A percentile compares a stretch with the other conserved stretches of the same genome.
phyloP scores from a whole-genome alignment of 2,113 vertebrate genomes.

The Miniopterus natalensis region DNA sequence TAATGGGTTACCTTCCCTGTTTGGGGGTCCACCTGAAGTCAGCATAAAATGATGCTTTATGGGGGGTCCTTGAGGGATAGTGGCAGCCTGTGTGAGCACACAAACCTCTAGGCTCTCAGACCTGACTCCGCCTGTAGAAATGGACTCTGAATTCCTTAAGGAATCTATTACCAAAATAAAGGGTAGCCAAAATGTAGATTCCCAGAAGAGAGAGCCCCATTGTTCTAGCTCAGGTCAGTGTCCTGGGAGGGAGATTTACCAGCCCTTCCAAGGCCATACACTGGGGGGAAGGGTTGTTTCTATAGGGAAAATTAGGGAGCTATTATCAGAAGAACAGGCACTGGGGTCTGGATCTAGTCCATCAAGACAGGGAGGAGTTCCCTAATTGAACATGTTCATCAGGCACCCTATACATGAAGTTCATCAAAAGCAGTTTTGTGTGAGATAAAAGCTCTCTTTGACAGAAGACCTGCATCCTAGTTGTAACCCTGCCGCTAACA shows the following conservation, averaged over 20 bases:
- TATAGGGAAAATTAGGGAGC: not conserved
- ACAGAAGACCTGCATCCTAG: not conserved
- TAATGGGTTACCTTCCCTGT: no score
- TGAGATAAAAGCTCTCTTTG: not conserved
- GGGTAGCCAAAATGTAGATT: not conserved
- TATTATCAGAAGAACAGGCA: not conserved
- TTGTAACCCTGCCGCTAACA: not conserved
- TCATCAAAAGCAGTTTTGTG: not conserved
- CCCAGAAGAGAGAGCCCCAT: not conserved
- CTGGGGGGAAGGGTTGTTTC: not conserved
- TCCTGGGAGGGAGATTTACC: not conserved
- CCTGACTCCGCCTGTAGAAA: not conserved
- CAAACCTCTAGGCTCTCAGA: not conserved
- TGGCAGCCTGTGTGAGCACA: not conserved
- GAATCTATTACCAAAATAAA: not conserved
- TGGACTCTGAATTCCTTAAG: not conserved
- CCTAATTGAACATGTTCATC: not conserved
- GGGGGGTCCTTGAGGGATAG: not conserved
- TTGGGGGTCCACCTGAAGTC: not conserved
- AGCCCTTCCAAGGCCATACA: not conserved
- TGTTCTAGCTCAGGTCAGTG: not conserved
- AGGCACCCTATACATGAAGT: fast-evolving
- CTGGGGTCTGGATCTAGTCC: not conserved
- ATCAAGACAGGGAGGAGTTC: not conserved
- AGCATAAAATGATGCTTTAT: not conserved